Conservation (phyloP, 2,797 vertebrate genomes). For the Coendou prehensilis region DNA sequence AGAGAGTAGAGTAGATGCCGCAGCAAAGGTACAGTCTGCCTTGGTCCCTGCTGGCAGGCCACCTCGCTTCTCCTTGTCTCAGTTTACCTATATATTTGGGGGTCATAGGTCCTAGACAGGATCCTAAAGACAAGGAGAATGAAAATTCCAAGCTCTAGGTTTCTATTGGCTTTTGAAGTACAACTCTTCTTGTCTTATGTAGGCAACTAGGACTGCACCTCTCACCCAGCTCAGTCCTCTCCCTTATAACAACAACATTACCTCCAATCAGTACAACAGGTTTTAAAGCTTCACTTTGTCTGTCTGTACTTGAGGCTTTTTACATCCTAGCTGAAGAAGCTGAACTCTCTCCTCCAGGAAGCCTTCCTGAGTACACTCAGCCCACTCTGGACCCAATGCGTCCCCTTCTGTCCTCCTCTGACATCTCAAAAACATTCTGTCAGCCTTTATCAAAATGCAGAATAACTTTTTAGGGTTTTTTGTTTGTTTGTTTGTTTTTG, state of each 20-base stretch:
- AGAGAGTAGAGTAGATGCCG: neutral
- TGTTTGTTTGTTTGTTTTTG: too few relatives aligned
- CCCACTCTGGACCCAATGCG: neutral
- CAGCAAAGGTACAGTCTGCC: neutral
- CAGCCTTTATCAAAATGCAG: neutral
- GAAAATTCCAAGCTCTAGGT: neutral
- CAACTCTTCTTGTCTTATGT: neutral
- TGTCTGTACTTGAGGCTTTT: neutral
- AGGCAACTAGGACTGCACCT: accelerated
- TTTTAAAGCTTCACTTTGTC: neutral
- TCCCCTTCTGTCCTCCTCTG: neutral
- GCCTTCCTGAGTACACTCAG: neutral
- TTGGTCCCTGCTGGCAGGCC: neutral
- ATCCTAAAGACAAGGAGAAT: neutral
- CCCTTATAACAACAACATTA: accelerated
- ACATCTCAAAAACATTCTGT: neutral
- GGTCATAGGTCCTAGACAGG: neutral
- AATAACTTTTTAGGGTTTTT: neutral
- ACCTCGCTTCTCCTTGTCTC: neutral
- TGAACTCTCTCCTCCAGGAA: neutral
- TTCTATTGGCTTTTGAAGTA: neutral
- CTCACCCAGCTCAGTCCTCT: neutral
- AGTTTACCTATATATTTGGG: neutral
- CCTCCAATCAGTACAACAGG: neutral
- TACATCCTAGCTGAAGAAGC: neutral